phyloP scores from a whole-genome alignment of 2,888 invertebrate genomes.

The Limnephilus rhombicus region DNA sequence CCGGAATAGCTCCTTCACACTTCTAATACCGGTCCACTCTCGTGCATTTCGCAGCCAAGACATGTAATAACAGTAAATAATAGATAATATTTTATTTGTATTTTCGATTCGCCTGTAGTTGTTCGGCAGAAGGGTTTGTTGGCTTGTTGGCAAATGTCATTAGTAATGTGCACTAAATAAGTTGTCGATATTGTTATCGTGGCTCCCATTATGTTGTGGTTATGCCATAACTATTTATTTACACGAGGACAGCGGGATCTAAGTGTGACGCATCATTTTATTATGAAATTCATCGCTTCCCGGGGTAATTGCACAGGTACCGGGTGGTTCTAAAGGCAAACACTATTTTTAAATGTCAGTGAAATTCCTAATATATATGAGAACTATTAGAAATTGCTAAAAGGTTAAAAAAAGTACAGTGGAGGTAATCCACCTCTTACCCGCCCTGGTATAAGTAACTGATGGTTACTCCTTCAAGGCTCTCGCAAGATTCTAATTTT shows the following conservation, averaged over 20 bases:
- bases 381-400: too few species aligned
- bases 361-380: not conserved
- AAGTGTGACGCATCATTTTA: slow-evolving; percentile 8
- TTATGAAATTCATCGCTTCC: slow-evolving; percentile 23
- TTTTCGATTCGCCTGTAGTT: not conserved
- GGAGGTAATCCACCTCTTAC: too few species aligned
- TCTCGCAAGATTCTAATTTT: too few species aligned
- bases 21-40: too few species aligned
- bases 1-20: too few species aligned
- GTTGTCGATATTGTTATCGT: slow-evolving; percentile 3
- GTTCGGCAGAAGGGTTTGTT: not conserved
- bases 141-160: not conserved
- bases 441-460: too few species aligned
- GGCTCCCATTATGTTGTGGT: not conserved
- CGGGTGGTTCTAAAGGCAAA: not conserved
- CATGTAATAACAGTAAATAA: too few species aligned
- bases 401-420: too few species aligned
- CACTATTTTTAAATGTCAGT: not conserved
- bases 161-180: slow-evolving; percentile 9
- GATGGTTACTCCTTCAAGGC: too few species aligned
- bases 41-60: too few species aligned
- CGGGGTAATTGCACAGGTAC: not conserved
- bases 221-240: slow-evolving; percentile 4
- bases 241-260: not conserved
- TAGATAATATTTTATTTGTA: not conserved